Evolutionary conservation across 2,888 invertebrate genomes (phyloP), one percentile per base, ranked within the genome.

Genomic region (Pomacea canaliculata): DNA sequence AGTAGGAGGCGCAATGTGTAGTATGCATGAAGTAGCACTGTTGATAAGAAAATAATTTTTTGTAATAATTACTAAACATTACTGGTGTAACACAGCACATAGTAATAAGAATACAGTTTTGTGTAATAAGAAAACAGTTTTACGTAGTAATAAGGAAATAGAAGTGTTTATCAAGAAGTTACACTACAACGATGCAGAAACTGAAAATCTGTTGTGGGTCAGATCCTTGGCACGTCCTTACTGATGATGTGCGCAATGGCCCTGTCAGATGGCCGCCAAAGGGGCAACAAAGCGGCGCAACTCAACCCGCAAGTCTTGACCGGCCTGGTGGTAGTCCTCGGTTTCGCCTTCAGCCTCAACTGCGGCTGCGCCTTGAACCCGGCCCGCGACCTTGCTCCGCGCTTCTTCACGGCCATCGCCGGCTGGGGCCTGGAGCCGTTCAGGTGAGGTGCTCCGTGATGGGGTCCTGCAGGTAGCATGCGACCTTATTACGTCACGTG

Each of bases 301-400:
- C 78, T 91, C 51, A 79, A 90, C 48, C 91, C 91, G 2, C 79
- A 92, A 37, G 84, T 88, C 51, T 86, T 92, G 48, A 91, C 91
- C 2, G 81, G 92, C 23, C 82, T 89, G 5, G 90, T 93, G 12
- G 85, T 90, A 7, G 90, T 86, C 51, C 91, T 92, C 74, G 91
- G 91, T 51, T 86, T 92, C 71, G 86, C 91, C 63, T 92, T 92
- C 81, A 92, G 92, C 37, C 88, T 89, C 83, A 93, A 93, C 86
- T 92, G 92, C 82, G 93, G 93, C 62, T 92, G 91, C 91, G 82
- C 93, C 72, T 90, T 93, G 81, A 93, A 93, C 85, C 93, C 93
- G 2, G 93, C 93, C 16, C 86, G 93, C 78, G 93, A 93, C 85
- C 88, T 93, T 19, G 85, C 91, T 0, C 93, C 93, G 0, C 85